Evolutionary conservation across 2,113 vertebrate genomes (phyloP).

Genomic region (Vidua macroura): DNA sequence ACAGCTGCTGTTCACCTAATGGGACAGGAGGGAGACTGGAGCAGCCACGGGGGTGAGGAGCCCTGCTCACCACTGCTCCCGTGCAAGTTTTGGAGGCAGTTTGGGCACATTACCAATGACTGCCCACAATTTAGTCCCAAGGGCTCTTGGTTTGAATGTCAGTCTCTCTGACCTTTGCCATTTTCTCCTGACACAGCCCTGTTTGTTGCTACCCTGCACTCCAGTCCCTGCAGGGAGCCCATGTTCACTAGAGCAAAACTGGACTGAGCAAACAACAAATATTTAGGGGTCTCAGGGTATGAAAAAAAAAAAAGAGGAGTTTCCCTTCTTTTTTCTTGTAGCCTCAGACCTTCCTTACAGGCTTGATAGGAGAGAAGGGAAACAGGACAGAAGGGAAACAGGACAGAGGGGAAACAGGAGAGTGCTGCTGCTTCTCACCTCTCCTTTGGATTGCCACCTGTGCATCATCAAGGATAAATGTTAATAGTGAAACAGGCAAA

Average conservation of each 20-base stretch:
- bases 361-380: neutral
- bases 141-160: neutral
- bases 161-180: neutral
- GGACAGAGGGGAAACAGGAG: neutral
- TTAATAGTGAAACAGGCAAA: neutral
- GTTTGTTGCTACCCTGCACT: neutral
- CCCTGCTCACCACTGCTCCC: neutral
- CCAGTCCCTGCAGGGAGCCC: neutral
- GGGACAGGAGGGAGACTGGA: neutral
- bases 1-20: neutral
- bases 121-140: neutral
- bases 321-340: neutral
- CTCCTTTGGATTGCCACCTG: neutral
- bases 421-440: neutral
- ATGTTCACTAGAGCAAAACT: neutral
- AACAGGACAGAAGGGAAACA: neutral
- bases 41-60: neutral
- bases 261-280: neutral
- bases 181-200: neutral
- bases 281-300: neutral
- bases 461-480: neutral
- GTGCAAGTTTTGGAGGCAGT: neutral
- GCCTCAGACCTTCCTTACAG: neutral
- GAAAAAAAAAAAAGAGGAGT: neutral
- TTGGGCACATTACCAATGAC: neutral